A percentile compares a stretch with the other conserved stretches of the same genome.
Conservation (phyloP, 2,888 invertebrate species). For the Agonopterix subpropinquella region DNA sequence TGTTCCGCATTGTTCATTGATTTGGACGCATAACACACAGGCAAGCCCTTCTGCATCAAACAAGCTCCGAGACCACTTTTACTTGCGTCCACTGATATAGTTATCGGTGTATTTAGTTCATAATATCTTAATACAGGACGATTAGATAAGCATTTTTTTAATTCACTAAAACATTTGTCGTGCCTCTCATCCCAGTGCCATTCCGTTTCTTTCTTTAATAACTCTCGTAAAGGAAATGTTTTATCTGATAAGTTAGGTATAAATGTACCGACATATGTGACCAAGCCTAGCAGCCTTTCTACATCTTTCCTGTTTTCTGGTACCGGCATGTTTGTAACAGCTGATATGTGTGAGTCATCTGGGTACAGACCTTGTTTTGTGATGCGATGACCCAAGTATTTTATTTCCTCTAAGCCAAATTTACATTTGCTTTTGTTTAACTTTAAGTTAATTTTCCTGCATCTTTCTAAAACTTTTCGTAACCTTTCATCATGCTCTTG, state of each 20-base stretch:
- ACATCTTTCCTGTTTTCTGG: constrained; percentile 13
- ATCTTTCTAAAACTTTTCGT: constrained; percentile 3
- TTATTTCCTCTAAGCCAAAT: constrained; percentile 5
- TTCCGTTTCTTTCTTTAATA: no score
- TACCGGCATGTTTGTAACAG: constrained; percentile 10
- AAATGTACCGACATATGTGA: constrained; percentile 14
- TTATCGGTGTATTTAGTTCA: constrained; percentile 7
- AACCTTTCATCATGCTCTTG: constrained; percentile 5
- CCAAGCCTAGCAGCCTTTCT: constrained; percentile 10
- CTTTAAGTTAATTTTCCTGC: constrained; percentile 1
- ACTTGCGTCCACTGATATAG: constrained; percentile 14
- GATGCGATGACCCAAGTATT: constrained; percentile 7
- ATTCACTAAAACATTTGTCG: constrained; percentile 4
- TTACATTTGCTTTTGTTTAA: constrained; percentile 9
- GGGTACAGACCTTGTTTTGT: constrained; percentile 8
- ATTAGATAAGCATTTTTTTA: constrained; percentile 5
- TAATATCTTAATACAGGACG: constrained; percentile 12
- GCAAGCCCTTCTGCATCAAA: constrained; percentile 2
- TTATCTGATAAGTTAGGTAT: constrained; percentile 2
- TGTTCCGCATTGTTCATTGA: constrained; percentile 10
- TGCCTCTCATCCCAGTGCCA: not conserved
- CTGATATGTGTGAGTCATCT: constrained; percentile 6
- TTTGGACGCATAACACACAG: constrained; percentile 13
- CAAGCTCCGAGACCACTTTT: constrained; percentile 10
- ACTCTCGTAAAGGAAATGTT: no score